Percentiles rank a stretch among this genome's conserved stretches.
phyloP scores from a whole-genome alignment of 2,888 invertebrate genomes.

The Platycheirus rosarum region DNA sequence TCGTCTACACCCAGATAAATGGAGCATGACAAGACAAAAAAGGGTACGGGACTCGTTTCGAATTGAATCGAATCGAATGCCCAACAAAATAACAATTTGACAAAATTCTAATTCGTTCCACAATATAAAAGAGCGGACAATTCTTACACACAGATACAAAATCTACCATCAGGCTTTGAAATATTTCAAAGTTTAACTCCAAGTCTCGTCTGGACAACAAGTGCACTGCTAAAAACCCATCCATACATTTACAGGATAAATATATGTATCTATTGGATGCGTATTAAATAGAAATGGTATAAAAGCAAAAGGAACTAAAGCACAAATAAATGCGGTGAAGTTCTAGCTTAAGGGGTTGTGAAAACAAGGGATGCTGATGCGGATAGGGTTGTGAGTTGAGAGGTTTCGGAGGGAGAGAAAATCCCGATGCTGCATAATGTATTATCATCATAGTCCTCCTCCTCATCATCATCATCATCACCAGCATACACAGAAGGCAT shows the following conservation, averaged over 20 bases:
- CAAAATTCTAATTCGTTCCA: constrained; percentile 82
- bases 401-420: neutral
- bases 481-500: constrained; percentile 55
- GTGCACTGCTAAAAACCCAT: constrained; percentile 52
- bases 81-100: constrained; percentile 81
- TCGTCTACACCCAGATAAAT: constrained; percentile 82
- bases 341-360: constrained; percentile 60
- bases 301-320: constrained; percentile 66
- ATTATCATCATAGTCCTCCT: constrained; percentile 62
- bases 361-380: constrained; percentile 55
- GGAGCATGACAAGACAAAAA: constrained; percentile 82
- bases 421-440: constrained; percentile 67
- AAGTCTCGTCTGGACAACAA: constrained; percentile 53
- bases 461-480: constrained; percentile 59
- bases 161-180: constrained; percentile 30
- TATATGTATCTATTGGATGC: constrained; percentile 42
- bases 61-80: constrained; percentile 75
- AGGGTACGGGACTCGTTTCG: constrained; percentile 76
- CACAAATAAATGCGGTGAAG: constrained; percentile 72
- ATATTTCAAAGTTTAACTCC: constrained; percentile 1
- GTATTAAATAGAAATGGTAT: constrained; percentile 66
- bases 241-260: neutral
- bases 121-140: constrained; percentile 77
- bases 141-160: constrained; percentile 50
- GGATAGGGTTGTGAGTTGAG: constrained; percentile 33